Conservation (phyloP, 2,888 invertebrate genomes). For the Teinopalpus imperialis region DNA sequence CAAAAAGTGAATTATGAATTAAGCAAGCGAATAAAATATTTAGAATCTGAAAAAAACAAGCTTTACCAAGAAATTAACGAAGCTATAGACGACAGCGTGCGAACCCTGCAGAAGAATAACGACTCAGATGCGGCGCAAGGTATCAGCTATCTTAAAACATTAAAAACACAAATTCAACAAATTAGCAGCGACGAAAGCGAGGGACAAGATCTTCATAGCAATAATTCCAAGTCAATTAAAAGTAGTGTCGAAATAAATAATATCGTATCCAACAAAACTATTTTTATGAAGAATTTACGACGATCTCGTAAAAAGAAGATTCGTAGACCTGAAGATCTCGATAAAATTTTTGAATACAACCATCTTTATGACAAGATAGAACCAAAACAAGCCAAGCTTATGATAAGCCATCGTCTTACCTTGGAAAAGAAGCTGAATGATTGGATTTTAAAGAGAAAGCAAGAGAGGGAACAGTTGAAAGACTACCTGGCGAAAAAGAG, state of each 20-base stretch:
- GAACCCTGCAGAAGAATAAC: not conserved
- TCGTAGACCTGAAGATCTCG: not conserved
- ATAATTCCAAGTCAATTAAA: not conserved
- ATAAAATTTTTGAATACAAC: conserved; percentile 8
- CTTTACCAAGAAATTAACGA: conserved; percentile 3
- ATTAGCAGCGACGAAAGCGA: not conserved
- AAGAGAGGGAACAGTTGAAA: conserved; percentile 14
- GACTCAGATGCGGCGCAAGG: conserved; percentile 3
- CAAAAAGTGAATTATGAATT: not conserved
- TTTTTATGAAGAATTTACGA: not conserved
- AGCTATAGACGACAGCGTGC: conserved; percentile 17
- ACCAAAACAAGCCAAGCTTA: conserved; percentile 1
- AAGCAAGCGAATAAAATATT: conserved; percentile 1
- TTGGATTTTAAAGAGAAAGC: conserved; percentile 13
- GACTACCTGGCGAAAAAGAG: conserved; percentile 15
- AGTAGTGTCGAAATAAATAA: not conserved
- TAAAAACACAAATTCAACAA: conserved; percentile 7
- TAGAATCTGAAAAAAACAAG: conserved; percentile 13
- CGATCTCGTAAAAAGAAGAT: conserved; percentile 11
- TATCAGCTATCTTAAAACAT: not conserved
- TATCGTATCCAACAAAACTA: not conserved
- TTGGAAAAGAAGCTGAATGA: conserved; percentile 17
- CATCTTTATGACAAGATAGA: not conserved
- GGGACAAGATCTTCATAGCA: not conserved
- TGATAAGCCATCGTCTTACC: conserved; percentile 2